Conservation (phyloP, 2,888 invertebrate genomes). For the Gortyna flavago region DNA sequence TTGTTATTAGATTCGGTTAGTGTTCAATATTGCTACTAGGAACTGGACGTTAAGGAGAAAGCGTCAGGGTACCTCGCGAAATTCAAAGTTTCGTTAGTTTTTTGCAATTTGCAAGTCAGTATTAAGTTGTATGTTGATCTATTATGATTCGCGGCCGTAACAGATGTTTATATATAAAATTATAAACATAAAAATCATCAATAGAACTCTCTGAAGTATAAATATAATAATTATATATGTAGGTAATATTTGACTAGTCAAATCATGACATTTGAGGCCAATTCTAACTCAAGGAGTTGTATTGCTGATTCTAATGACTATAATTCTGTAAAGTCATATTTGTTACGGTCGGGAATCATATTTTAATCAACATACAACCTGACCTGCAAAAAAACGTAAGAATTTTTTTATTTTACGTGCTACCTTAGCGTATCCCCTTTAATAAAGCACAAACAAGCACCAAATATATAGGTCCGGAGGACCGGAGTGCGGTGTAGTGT, state of each 20-base stretch:
- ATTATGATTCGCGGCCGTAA: neutral
- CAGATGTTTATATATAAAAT: neutral
- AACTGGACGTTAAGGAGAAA: constrained; percentile 36
- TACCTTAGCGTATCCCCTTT: neutral
- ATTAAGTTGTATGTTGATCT: neutral
- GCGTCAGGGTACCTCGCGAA: neutral
- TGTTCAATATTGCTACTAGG: constrained; percentile 51
- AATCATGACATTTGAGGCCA: too few relatives aligned
- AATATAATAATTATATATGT: too few relatives aligned
- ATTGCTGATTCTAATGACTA: neutral
- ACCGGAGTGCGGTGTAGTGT: constrained; percentile 72
- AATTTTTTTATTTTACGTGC: neutral
- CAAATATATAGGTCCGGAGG: constrained; percentile 57
- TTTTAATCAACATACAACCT: neutral
- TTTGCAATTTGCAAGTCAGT: neutral
- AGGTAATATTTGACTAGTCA: too few relatives aligned
- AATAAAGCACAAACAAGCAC: constrained; percentile 67
- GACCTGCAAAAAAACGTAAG: neutral
- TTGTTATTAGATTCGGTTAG: constrained; percentile 40
- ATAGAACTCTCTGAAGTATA: neutral
- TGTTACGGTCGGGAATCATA: neutral
- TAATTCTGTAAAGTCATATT: neutral
- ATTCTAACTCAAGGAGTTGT: neutral
- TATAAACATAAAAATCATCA: neutral
- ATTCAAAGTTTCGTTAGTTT: neutral